Base-by-base conservation (phyloP, 1,140 invertebrate species). In the Drosophila kikkawai region DNA sequence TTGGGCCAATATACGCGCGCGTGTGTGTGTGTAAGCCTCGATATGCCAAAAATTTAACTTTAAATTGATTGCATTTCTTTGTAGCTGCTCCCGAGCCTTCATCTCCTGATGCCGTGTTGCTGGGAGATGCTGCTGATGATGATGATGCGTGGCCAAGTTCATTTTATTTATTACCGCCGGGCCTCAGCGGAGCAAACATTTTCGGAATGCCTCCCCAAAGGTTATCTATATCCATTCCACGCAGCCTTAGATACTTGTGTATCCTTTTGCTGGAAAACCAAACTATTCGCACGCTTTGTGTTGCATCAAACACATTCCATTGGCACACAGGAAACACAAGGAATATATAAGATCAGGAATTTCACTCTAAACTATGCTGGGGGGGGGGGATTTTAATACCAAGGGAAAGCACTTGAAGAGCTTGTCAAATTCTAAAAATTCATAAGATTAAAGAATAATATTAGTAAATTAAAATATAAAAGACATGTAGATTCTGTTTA, bases 241-340 rank as follows among this genome's bases (percentile, higher is more conserved):
- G 4, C 34, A 36, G 36, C n/a, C 37, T 39, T 32, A 56, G 53
- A 56, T 56, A 50, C 58, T 41, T 34, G 34, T 37, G 37, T 29
- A 34, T 50, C 48, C 34, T 29, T 22, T 47, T 2, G 26, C 22
- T 15, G 4, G 36, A 15, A 50, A 51, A 75, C 75, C 75, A 73
- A 86, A 86, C 83, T 83, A 88, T 86, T 86, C 71, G 83, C 80
- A 77, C 83, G 71, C 83, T 86, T 86, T 88, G 83, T 77, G 84
- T 86, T 70, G 76, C 66, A 73, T 86, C 83, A 86, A 86, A 83
- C 84, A 86, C 84, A 86, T 86, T 88, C 84, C 71, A 55, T 17
- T 34, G 26, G 22, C 15, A 36, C 13, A n/a, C 32, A n/a, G 22
- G 34, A 41, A 42, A 7, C 26, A 26, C 15, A 34, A 34, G 50